Base-by-base conservation (phyloP, 2,888 invertebrate species). In the Liodrosophila aerea region DNA sequence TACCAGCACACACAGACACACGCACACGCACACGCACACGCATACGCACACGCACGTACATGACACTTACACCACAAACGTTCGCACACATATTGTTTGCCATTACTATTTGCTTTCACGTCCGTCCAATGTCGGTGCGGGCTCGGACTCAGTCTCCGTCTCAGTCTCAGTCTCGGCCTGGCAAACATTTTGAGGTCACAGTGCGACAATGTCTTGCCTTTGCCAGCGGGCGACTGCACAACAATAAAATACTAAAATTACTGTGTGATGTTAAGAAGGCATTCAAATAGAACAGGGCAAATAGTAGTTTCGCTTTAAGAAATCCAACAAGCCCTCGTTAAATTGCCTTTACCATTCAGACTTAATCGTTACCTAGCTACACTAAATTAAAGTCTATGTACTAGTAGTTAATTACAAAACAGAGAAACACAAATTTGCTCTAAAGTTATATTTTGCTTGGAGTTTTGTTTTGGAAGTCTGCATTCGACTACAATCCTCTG, bases 181-280 rank as follows among this genome's bases (percentile, higher is more conserved):
- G 58, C 77, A 70, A 83, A 71, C 71, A 67, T 51, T 73, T 78
- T 81, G 61, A 68, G 77, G 78, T 72, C 85, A 82, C 75, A 52
- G 64, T 63, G 68, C 65, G 78, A 56, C 72, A 81, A 68, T 84
- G 74, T 64, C 62, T 56, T 62, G 60, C 49, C 70, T 77, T 74
- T 70, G 51, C 60, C 53, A 51, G 31, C 40, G 29, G 56, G 44
- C 34, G 50, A 50, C 46, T 65, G 31, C 33, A 45, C 40, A 49
- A 46, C 8, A 18, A 27, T 9, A 34, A 47, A 49, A n/a, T 4
- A 22, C 22, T 2, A 2, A 22, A 5, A 22, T 2, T 5, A 22
- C 22, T 22, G 22, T 5, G 3, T n/a, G n/a, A n/a, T n/a, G n/a
- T n/a, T n/a, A n/a, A n/a, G n/a, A n/a, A n/a, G n/a, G n/a, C n/a